phyloP scores from a whole-genome alignment of 2,888 invertebrate genomes.

The Drosophila mimetica region DNA sequence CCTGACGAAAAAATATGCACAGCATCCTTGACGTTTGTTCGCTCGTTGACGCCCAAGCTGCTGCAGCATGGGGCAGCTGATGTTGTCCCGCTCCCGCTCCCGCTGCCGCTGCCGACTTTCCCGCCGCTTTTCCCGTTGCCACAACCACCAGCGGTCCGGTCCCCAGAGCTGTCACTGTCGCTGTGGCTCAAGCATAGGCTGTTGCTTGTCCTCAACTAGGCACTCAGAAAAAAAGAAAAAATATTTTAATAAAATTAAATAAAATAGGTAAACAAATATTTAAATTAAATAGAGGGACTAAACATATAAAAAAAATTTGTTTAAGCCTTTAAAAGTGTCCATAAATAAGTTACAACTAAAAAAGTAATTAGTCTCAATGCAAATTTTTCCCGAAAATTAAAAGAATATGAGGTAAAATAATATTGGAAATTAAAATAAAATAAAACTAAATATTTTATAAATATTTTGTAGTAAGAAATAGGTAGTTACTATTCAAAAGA shows the following conservation, averaged over 20 bases:
- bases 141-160: conserved; percentile 36
- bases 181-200: conserved; percentile 36
- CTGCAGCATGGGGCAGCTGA: conserved; percentile 37
- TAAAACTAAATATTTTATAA: no score
- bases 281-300: neutral
- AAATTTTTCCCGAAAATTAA: no score
- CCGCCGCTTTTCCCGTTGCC: conserved; percentile 5
- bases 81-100: conserved; percentile 22
- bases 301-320: no score
- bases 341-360: no score
- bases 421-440: no score
- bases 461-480: no score
- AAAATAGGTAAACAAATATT: no score
- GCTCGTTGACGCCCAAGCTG: conserved; percentile 73
- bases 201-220: conserved; percentile 25
- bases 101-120: conserved; percentile 2
- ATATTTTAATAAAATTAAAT: neutral
- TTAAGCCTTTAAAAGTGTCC: no score
- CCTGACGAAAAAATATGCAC: conserved; percentile 64
- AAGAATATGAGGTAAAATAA: no score
- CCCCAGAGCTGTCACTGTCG: conserved; percentile 36
- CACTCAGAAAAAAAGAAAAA: conserved; percentile 13
- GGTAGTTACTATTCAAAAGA: neutral
- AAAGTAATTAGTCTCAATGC: no score
- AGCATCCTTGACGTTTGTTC: conserved; percentile 79